Evolutionary conservation across 2,113 vertebrate species (phyloP), one percentile per base, ranked within the genome.

Genomic region (Oceanites oceanicus): DNA sequence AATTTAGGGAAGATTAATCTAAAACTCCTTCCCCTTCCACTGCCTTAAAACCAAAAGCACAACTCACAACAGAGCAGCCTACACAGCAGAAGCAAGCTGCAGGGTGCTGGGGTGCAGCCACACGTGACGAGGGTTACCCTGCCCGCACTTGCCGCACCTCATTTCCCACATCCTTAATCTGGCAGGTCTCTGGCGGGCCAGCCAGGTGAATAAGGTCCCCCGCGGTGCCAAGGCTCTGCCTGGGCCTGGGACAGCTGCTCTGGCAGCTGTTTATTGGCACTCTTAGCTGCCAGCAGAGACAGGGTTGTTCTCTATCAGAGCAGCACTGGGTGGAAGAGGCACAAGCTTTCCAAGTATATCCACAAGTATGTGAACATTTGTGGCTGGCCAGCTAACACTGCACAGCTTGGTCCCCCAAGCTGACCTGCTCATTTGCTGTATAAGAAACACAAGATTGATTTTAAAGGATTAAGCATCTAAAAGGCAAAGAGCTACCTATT

Each of bases 121-220:
- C 4, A 0, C 17, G 20, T 61, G n/a, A 16, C 0, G 1, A 70
- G 32, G n/a, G 40, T 75, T 55, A 15, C 45, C 50, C 50, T 18
- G 13, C 18, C 1, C 20, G 18, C 27, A 8, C 44, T 53, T 22
- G 8, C 56, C 22, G 18, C 50, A 44, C n/a, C 29, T 44, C 4
- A 0, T 65, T 71, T 40, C 78, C 68, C 32, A 18, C 36, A 45
- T 44, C 62, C 29, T 27, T 34, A 23, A 25, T 30, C 67, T 71
- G n/a, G 20, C 50, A 45, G n/a, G n/a, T 70, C 62, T 75, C 77
- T 71, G 0, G 1, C 0, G 9, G 56, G 40, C 50, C 56, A 38
- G 5, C 5, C 32, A 25, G 61, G 50, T 66, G 21, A 74, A 22
- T 55, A 36, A 65, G 45, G 42, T 71, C 15, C 40, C n/a, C 6